These are phyloP conservation scores for Eudyptes chrysolophus DNA, from an alignment of 2,113 vertebrate species.

Conservation along the genomic window DNA sequence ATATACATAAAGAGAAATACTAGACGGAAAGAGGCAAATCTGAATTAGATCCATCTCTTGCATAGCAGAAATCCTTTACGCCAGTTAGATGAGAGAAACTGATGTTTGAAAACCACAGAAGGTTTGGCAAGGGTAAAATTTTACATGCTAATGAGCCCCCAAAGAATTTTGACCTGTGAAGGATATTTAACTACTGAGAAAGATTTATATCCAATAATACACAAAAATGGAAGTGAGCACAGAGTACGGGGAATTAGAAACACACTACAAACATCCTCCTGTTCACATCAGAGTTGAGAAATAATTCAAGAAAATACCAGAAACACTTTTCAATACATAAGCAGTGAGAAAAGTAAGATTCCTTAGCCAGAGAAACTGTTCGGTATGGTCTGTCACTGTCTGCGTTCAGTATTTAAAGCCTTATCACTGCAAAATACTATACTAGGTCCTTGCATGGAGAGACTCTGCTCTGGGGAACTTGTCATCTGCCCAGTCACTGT, in stretches of 20 bases:
- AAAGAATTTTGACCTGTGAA: conserved; percentile 56
- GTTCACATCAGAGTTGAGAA: background rate
- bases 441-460: background rate
- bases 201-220: conserved; percentile 46
- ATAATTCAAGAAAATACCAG: conserved; percentile 8
- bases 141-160: conserved; percentile 41
- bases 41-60: conserved; percentile 37
- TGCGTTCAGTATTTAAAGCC: background rate
- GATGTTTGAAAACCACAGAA: conserved; percentile 51
- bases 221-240: conserved; percentile 23
- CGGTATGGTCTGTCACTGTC: background rate
- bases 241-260: background rate
- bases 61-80: conserved; percentile 33
- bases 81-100: conserved; percentile 45
- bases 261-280: conserved; percentile 7
- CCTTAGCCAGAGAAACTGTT: background rate
- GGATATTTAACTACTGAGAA: conserved; percentile 43
- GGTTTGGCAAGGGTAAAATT: conserved; percentile 40
- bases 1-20: conserved; percentile 29
- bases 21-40: conserved; percentile 49
- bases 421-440: background rate
- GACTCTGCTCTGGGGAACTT: background rate
- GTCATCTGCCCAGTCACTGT: background rate
- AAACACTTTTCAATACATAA: background rate
- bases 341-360: background rate